Base-by-base conservation (phyloP, 2,113 vertebrate species). In the Turdus rufiventris region DNA sequence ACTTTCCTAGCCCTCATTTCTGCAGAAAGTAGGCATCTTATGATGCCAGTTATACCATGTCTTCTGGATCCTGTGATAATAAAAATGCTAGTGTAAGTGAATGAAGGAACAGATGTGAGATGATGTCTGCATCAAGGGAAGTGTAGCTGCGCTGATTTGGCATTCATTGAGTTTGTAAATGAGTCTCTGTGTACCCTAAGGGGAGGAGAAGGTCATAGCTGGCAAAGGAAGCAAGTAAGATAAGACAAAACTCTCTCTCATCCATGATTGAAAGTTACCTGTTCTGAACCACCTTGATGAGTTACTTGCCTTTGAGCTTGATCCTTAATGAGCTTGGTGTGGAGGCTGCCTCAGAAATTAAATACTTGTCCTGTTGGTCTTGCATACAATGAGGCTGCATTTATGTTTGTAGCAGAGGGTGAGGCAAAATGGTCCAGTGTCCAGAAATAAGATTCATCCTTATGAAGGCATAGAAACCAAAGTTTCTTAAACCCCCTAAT, bases 61-160 rank as follows among this genome's bases (percentile, higher is more conserved):
- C 80, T 89, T 86, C 68, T 92, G 89, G 53, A 92, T 96, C 19
- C 86, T 86, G 43, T 45, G 80, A 87, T 87, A 92, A 66, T 83
- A 70, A 74, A 94, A 92, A 75, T 92, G 89, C 91, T 91, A 53
- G 84, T 72, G 57, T 82, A 84, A 94, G 94, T 85, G 84, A 92
- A 87, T 70, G 80, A 85, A 73, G 84, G 70, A 94, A 72, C 93
- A 95, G 91, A 93, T 94, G 91, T 79, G 66, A 65, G 77, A 67
- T 94, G 95, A 92, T 92, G 95, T 95, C 95, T 95, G 84, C 84
- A 87, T 95, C 73, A 73, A 91, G 81, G 29, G 81, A 89, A 96
- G 84, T n/a, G 45, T 82, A 94, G 77, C 89, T 93, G 53, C 45
- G 8, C 81, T 87, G 77, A 87, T 96, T 94, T 94, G 77, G 80